Evolutionary conservation across 2,113 vertebrate genomes (phyloP).

Genomic region (Coracopsis vasa): DNA sequence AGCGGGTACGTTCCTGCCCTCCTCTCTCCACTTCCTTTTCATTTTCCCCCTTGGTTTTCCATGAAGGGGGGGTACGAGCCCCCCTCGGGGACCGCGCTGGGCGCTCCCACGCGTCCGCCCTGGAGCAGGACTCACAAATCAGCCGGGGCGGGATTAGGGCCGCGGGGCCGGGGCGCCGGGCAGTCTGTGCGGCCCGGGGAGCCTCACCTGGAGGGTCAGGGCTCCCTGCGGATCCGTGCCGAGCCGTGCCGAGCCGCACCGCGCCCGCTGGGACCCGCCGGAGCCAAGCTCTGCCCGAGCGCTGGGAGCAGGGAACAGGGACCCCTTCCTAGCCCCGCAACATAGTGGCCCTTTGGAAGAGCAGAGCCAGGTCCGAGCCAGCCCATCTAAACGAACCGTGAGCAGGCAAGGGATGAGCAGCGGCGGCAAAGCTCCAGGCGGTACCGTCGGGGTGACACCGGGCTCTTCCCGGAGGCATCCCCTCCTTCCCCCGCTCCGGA

Average conservation of each 20-base stretch:
- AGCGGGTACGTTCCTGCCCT: background rate
- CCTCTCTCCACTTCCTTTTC: background rate
- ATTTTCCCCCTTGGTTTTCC: background rate
- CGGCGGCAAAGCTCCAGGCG: background rate
- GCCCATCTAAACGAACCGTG: background rate
- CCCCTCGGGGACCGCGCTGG: background rate
- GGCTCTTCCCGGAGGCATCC: background rate
- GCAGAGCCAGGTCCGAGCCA: background rate
- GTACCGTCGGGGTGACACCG: background rate
- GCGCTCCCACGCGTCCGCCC: conserved; percentile 16
- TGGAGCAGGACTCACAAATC: conserved; percentile 53
- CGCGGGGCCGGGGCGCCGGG: conserved; percentile 57
- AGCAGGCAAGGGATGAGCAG: background rate
- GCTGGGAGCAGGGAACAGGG: background rate
- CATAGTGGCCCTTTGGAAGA: background rate
- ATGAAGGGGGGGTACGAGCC: background rate
- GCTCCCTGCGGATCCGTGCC: background rate
- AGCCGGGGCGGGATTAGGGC: conserved; percentile 51
- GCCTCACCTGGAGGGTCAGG: conserved; percentile 50
- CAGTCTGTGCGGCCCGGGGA: conserved; percentile 55
- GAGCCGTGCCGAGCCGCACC: background rate
- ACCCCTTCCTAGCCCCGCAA: background rate
- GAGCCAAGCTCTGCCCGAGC: background rate
- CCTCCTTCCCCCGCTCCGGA: background rate
- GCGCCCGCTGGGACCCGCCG: background rate